Conservation (phyloP, 2,797 vertebrate genomes). For the Chelon auratus region DNA sequence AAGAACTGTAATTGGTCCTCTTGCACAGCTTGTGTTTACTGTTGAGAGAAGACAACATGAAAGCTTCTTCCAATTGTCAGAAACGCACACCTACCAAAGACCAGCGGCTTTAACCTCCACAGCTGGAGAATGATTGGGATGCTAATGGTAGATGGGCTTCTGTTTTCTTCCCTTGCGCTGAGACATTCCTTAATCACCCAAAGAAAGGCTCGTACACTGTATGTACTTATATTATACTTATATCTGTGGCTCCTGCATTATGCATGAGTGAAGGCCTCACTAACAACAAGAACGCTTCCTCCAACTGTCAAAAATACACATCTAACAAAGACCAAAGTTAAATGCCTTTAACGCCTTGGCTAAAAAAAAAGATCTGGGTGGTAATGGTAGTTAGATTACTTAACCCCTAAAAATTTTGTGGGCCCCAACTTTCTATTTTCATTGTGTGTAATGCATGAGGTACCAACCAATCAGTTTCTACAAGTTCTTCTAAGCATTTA, state of each 20-base stretch:
- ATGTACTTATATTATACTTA: not conserved
- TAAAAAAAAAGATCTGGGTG: too few species aligned
- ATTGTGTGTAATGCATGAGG: not conserved
- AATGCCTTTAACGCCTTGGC: too few species aligned
- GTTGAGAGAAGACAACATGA: not conserved
- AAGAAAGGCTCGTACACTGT: not conserved
- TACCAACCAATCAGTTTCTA: not conserved
- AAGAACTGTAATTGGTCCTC: not conserved
- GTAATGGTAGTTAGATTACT: too few species aligned
- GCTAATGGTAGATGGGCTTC: not conserved
- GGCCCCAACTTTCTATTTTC: not conserved
- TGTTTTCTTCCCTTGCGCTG: not conserved
- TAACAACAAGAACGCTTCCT: too few species aligned
- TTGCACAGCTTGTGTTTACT: slow-evolving; percentile 1
- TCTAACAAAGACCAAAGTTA: too few species aligned
- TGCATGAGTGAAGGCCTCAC: not conserved
- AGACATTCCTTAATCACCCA: not conserved
- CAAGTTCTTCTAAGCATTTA: not conserved
- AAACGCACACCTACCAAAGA: not conserved
- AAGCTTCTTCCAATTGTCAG: not conserved
- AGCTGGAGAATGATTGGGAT: not conserved
- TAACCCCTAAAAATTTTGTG: too few species aligned
- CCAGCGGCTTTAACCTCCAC: not conserved
- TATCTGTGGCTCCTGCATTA: not conserved
- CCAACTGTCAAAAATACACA: too few species aligned